Percentiles rank a stretch among this genome's conserved stretches.
Evolutionary conservation across 2,797 vertebrate species (phyloP).

Genomic region (Myotis myotis): DNA sequence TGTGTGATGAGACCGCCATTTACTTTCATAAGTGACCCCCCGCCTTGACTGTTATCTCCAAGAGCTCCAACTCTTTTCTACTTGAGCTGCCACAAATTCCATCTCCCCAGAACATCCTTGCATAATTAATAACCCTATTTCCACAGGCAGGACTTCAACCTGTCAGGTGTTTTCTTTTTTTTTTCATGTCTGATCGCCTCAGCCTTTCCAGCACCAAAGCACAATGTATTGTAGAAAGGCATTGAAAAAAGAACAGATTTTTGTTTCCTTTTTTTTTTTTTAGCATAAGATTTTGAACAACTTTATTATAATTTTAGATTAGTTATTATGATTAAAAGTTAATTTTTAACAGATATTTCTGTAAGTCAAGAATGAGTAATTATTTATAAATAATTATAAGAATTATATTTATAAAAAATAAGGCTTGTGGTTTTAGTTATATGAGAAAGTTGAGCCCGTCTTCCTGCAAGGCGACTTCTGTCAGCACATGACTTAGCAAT

Average conservation of each 20-base stretch:
- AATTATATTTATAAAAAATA: background rate
- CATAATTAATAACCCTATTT: background rate
- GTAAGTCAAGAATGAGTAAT: constrained; percentile 4
- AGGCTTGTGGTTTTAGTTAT: background rate
- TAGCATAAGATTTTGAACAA: background rate
- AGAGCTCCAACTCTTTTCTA: background rate
- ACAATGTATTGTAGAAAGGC: background rate
- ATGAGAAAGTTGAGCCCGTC: background rate
- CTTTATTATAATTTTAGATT: background rate
- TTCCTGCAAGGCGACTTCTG: background rate
- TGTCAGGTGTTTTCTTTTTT: background rate
- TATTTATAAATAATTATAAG: background rate
- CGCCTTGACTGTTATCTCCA: background rate
- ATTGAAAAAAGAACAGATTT: background rate
- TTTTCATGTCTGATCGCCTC: background rate
- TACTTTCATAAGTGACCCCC: background rate
- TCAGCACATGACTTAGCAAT: background rate
- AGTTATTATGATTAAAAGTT: background rate
- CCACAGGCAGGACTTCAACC: background rate
- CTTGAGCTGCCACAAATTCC: background rate
- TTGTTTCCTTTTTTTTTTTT: background rate
- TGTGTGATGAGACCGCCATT: rapidly evolving
- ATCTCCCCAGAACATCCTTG: background rate
- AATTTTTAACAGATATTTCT: constrained; percentile 1
- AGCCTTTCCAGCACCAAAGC: background rate